Conservation (phyloP, 2,113 vertebrate species). For the Tachysurus vachellii region DNA sequence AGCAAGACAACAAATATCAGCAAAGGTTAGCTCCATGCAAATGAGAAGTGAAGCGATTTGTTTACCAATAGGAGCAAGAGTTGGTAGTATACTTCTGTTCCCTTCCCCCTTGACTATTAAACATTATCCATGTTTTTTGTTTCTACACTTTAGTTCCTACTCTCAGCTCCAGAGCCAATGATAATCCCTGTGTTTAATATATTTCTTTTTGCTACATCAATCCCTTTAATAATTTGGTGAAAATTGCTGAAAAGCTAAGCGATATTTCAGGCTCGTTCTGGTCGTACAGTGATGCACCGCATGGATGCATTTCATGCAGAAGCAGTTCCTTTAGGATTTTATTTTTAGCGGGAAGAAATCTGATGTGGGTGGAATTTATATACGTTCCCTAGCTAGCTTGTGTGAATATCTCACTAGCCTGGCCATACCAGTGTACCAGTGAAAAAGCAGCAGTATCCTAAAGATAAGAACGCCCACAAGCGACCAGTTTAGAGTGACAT, state of each 20-base stretch:
- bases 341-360: neutral
- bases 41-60: neutral
- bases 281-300: neutral
- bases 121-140: neutral
- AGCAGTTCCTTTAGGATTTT: constrained; percentile 12
- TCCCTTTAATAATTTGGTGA: neutral
- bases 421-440: neutral
- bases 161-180: neutral
- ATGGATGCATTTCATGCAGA: neutral
- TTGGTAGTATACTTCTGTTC: neutral
- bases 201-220: neutral
- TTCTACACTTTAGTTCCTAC: neutral
- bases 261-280: neutral
- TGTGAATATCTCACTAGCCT: neutral
- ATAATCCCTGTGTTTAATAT: neutral
- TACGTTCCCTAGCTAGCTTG: neutral
- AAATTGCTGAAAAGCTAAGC: neutral
- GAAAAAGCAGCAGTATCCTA: neutral
- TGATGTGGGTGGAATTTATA: neutral
- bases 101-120: neutral
- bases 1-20: neutral
- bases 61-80: neutral
- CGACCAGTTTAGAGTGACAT: neutral
- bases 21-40: neutral
- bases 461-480: constrained; percentile 5